Percentiles rank a stretch among this genome's conserved stretches.
Conservation (phyloP, 2,113 vertebrate genomes). For the Alaudala cheleensis region DNA sequence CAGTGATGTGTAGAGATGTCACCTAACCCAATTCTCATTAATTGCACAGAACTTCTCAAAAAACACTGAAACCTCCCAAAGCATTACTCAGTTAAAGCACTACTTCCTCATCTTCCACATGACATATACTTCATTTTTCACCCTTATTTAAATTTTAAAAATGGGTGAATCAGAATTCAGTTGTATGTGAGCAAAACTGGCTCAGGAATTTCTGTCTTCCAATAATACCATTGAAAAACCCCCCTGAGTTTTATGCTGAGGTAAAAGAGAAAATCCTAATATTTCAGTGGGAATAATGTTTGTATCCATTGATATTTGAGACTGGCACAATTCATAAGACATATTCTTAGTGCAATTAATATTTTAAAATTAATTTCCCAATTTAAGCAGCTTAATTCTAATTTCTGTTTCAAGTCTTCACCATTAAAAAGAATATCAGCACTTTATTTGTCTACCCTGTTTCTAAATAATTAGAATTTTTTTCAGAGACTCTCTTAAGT, state of each 20-base stretch:
- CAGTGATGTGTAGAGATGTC: not conserved
- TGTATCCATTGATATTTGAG: not conserved
- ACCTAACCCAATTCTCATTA: not conserved
- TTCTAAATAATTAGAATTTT: not conserved
- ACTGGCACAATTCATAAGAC: not conserved
- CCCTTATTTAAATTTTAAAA: not conserved
- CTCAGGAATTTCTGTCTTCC: not conserved
- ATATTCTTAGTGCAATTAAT: not conserved
- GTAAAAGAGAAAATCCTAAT: not conserved
- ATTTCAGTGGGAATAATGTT: not conserved
- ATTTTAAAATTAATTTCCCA: not conserved
- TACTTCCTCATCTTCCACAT: not conserved
- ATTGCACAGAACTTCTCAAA: not conserved
- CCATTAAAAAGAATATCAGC: not conserved
- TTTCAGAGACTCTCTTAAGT: not conserved
- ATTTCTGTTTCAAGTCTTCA: not conserved
- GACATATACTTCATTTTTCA: not conserved
- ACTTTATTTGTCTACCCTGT: not conserved
- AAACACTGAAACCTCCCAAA: not conserved
- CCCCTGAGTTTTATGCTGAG: not conserved
- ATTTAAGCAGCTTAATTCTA: not conserved
- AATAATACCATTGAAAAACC: not conserved
- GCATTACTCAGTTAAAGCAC: not conserved
- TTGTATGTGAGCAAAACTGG: not conserved
- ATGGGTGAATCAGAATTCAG: not conserved